Percentiles rank a stretch among this genome's conserved stretches.
Evolutionary conservation across 2,888 invertebrate genomes (phyloP).

Genomic region (Mimumesa dahlbomi): DNA sequence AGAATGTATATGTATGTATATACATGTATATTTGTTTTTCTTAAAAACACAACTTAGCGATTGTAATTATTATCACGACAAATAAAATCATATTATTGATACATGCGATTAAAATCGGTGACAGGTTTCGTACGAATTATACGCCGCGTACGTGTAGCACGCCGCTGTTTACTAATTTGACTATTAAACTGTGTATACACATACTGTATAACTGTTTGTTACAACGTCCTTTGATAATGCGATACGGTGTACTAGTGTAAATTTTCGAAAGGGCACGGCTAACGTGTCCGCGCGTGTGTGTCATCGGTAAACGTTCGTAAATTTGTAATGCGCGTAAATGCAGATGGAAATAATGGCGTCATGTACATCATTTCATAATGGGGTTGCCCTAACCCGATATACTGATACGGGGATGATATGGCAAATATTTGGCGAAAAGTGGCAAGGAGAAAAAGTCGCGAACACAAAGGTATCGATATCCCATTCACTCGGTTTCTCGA

Average conservation of each 20-base stretch:
- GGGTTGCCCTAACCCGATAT: constrained; percentile 16
- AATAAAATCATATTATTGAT: constrained; percentile 16
- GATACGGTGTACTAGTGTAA: constrained; percentile 16
- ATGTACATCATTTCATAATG: constrained; percentile 31
- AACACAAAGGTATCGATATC: not conserved
- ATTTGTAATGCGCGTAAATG: constrained; percentile 37
- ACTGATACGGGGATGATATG: not conserved
- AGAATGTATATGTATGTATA: no score
- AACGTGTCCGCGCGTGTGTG: constrained; percentile 14
- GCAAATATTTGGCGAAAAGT: not conserved
- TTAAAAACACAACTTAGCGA: no score
- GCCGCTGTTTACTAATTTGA: constrained; percentile 27
- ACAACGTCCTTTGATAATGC: constrained; percentile 31
- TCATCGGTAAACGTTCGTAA: constrained; percentile 31
- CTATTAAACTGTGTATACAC: constrained; percentile 20
- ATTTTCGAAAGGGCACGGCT: constrained; percentile 33
- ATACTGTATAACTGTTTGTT: constrained; percentile 14
- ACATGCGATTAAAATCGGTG: constrained; percentile 21
- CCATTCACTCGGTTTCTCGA: constrained; percentile 16
- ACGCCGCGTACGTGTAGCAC: constrained; percentile 10
- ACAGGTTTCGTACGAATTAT: constrained; percentile 20
- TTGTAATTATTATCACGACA: constrained; percentile 6
- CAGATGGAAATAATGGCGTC: constrained; percentile 44
- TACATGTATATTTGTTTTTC: no score
- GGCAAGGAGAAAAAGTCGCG: not conserved